Conservation (phyloP, 1,140 invertebrate species). For the Drosophila lowei region DNA sequence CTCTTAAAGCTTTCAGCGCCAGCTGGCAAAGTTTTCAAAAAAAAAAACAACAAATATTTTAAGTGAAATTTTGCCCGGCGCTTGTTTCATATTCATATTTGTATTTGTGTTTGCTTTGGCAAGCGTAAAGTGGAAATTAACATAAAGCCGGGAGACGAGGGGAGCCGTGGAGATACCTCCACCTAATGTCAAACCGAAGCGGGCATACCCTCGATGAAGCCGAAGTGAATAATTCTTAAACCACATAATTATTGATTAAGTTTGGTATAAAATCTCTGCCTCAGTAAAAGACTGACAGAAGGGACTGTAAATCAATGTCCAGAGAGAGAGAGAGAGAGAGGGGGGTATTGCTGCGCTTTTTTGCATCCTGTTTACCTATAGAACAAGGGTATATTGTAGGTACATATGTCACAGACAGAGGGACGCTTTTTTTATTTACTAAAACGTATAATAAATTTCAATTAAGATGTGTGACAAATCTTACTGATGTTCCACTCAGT, state of each 20-base stretch:
- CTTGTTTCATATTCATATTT: slow-evolving; percentile 68
- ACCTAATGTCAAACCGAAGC: slow-evolving; percentile 13
- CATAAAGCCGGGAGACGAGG: slow-evolving; percentile 40
- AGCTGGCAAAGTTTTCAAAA: slow-evolving; percentile 54
- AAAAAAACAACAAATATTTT: slow-evolving; percentile 36
- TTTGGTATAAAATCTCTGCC: too few relatives aligned
- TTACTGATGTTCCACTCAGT: slow-evolving; percentile 2
- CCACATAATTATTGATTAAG: too few relatives aligned
- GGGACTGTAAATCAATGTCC: too few relatives aligned
- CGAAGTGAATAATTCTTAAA: too few relatives aligned
- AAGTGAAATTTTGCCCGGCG: slow-evolving; percentile 48
- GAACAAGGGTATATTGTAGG: too few relatives aligned
- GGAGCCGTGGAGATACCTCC: background rate
- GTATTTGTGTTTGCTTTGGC: slow-evolving; percentile 40
- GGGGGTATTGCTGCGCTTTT: too few relatives aligned
- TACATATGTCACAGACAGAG: too few relatives aligned
- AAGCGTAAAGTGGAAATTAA: slow-evolving; percentile 59
- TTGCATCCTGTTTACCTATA: too few relatives aligned
- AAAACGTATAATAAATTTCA: too few relatives aligned
- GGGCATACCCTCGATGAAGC: slow-evolving; percentile 12
- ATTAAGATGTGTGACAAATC: slow-evolving; percentile 8
- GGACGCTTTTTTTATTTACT: too few relatives aligned
- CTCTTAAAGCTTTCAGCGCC: slow-evolving; percentile 68
- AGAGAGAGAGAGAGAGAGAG: too few relatives aligned
- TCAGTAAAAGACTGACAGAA: too few relatives aligned